Evolutionary conservation across 2,113 vertebrate species (phyloP).

Genomic region (Acinonyx jubatus): DNA sequence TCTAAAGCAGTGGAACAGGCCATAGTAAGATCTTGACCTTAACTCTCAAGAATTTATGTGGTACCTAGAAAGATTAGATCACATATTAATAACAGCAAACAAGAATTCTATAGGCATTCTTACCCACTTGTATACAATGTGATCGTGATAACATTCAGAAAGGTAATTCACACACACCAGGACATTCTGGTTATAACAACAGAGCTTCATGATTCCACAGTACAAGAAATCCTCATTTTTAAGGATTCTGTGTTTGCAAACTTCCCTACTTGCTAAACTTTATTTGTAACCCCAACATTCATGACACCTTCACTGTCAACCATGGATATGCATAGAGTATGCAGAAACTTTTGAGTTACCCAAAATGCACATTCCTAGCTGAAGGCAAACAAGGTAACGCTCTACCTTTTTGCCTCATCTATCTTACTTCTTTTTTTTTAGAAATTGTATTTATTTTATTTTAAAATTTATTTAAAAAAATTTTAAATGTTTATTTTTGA

Average conservation of each 20-base stretch:
- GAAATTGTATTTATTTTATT: no score
- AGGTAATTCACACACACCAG: background rate
- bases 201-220: background rate
- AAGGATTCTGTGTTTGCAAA: background rate
- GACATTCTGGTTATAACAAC: background rate
- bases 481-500: no score
- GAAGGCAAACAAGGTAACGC: background rate
- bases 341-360: background rate
- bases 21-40: background rate
- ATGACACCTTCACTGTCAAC: background rate
- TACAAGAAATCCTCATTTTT: background rate
- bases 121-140: background rate
- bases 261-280: background rate
- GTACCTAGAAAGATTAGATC: background rate
- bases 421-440: background rate
- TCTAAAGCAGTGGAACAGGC: background rate
- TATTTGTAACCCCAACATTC: background rate
- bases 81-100: background rate
- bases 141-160: background rate
- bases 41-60: background rate
- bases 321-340: background rate
- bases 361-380: background rate
- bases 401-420: background rate
- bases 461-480: no score
- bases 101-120: background rate